phyloP scores from a whole-genome alignment of 2,888 invertebrate species.

The Stenolophus ochropezus region DNA sequence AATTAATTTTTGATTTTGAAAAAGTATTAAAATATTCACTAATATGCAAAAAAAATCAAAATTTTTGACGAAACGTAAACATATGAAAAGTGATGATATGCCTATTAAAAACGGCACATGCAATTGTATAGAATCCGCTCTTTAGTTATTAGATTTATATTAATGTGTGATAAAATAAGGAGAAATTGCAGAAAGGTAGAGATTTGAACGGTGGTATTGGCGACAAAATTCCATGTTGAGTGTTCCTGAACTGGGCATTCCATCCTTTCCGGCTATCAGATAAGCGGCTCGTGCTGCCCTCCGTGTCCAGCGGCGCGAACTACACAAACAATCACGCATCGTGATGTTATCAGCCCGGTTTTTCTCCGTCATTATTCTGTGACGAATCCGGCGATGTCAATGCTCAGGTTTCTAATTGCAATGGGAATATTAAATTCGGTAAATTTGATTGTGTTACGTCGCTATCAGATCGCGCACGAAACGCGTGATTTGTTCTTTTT shows the following conservation, averaged over 20 bases:
- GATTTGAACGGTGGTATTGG: constrained; percentile 20
- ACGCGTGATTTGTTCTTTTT: constrained; percentile 37
- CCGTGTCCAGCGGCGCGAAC: constrained; percentile 51
- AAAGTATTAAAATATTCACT: too few species aligned
- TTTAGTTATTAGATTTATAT: too few species aligned
- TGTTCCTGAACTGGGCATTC: neutral
- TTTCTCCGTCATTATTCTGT: constrained; percentile 35
- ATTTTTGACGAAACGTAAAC: too few species aligned
- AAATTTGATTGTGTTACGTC: constrained; percentile 55
- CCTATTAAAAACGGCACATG: too few species aligned
- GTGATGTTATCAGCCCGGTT: constrained; percentile 22
- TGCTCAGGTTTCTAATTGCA: constrained; percentile 53
- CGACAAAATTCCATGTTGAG: constrained; percentile 1
- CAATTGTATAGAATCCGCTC: too few species aligned
- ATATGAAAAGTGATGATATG: too few species aligned
- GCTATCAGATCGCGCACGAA: constrained; percentile 38
- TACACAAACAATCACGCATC: constrained; percentile 53
- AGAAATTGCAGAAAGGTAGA: neutral
- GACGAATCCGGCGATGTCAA: constrained; percentile 54
- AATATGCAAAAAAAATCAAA: too few species aligned
- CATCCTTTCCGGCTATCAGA: constrained; percentile 48
- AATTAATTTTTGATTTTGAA: too few species aligned
- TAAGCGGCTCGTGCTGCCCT: constrained; percentile 54
- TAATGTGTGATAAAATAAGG: too few species aligned
- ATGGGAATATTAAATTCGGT: constrained; percentile 51